Percentiles rank a stretch among this genome's conserved stretches.
Evolutionary conservation across 2,113 vertebrate species (phyloP).

Genomic region (Micromys minutus): DNA sequence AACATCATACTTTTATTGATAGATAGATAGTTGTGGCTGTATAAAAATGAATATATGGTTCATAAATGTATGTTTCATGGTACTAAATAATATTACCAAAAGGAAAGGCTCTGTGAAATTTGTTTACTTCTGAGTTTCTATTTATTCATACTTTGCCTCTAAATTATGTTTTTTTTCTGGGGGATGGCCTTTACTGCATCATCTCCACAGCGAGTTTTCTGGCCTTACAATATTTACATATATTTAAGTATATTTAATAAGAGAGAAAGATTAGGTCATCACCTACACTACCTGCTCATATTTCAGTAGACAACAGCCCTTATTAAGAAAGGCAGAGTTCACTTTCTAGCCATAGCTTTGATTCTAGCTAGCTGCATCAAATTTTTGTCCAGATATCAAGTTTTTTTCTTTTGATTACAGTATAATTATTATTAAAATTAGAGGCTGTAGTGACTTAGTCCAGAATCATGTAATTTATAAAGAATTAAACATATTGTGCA

Average conservation of each 20-base stretch:
- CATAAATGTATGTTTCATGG: slow-evolving; percentile 41
- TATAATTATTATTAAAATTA: slow-evolving; percentile 42
- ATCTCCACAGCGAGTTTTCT: background rate
- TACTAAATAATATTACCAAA: slow-evolving; percentile 36
- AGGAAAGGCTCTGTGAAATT: slow-evolving; percentile 17
- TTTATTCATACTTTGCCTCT: slow-evolving; percentile 18
- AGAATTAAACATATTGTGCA: background rate
- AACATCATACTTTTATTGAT: background rate
- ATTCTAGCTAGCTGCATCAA: background rate
- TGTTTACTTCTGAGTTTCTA: slow-evolving; percentile 31
- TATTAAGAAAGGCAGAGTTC: background rate
- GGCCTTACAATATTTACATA: slow-evolving; percentile 29
- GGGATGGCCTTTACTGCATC: slow-evolving; percentile 5
- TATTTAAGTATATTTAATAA: slow-evolving; percentile 65
- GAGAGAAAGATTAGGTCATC: slow-evolving; percentile 30
- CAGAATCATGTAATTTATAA: background rate
- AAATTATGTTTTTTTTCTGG: background rate
- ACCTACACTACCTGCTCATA: background rate
- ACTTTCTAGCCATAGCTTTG: background rate
- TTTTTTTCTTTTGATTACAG: slow-evolving; percentile 46
- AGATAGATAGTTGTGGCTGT: background rate
- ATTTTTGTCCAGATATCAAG: slow-evolving; percentile 30
- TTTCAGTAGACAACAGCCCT: background rate
- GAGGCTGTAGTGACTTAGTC: background rate
- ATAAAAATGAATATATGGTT: too few species aligned